Base-by-base conservation (phyloP, 2,888 invertebrate genomes). In the Apodemia duryi region DNA sequence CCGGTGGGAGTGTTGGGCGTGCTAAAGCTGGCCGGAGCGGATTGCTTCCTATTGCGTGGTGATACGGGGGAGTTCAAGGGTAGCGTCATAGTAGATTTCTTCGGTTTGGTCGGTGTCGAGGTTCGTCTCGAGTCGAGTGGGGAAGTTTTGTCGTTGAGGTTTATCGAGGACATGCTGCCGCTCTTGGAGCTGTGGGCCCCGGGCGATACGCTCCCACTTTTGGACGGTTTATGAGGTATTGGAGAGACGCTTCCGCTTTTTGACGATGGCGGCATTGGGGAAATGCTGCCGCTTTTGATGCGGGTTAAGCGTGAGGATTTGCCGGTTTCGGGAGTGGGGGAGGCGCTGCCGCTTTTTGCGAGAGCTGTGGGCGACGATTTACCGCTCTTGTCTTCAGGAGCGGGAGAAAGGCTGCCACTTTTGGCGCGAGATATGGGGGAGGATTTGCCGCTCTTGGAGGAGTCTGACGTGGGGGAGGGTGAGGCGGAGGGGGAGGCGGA, bases 11-110 rank as follows among this genome's bases (percentile, higher is more conserved):
- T 86, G 80, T 81, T 85, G 66, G 84, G 71, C 7, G 75, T 74
- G 82, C 86, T 85, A 66, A 75, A 72, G 65, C 75, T 75, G 38
- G 71, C 66, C 9, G 91, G 90, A 65, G 90, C 86, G 57, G 91
- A 90, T 67, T 88, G 89, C 72, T 90, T 89, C 66, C 90, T 77
- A 66, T 77, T 69, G 74, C 67, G 81, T 32, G 69, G 61, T 60
- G 80, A 74, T 32, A 65, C 66, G 21, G 61, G 62, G 61, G 65
- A 61, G 62, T 73, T 81, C 49, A 91, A 76, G 1, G 88, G 87
- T 41, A 91, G 76, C 2, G 86, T 85, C 35, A 91, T 71, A 0
- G 84, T 74, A 41, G 88, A 75, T 65, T 76, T 75, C 21, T 61
- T 70, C 11, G 79, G 74, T 49, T 78, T 80, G 51, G 68, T 76